phyloP scores from a whole-genome alignment of 92 coral and sea anemone species.

The Zoanthus sansibaricus region DNA sequence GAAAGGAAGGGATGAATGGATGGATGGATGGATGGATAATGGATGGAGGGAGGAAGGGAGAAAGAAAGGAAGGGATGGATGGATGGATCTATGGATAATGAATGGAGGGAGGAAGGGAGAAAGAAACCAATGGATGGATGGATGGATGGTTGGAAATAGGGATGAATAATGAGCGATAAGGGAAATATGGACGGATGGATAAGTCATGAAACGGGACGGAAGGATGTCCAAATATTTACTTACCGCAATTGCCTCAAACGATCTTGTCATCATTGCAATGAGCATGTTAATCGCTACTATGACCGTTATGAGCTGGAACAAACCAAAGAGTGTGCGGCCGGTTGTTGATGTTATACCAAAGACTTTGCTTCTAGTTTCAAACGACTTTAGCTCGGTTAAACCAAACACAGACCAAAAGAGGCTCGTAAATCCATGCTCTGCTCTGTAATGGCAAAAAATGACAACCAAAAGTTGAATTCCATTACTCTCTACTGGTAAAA shows the following conservation, averaged over 20 bases:
- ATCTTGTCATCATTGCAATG: conserved; percentile 90
- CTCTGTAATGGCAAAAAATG: conserved; percentile 40
- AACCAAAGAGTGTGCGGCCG: conserved; percentile 73
- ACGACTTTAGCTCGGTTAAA: conserved; percentile 72
- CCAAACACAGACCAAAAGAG: conserved; percentile 92
- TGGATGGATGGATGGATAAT: neutral
- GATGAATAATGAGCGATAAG: neutral
- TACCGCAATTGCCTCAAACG: conserved; percentile 83
- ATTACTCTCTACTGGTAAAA: no score
- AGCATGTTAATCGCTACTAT: conserved; percentile 89
- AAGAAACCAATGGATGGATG: neutral
- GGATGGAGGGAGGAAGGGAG: neutral
- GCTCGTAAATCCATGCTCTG: conserved; percentile 56
- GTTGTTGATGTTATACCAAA: conserved; percentile 76
- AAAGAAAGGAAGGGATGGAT: neutral
- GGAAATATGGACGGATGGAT: neutral
- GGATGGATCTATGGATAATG: no score
- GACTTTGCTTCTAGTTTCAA: conserved; percentile 69
- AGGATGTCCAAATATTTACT: neutral
- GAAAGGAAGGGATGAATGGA: no score
- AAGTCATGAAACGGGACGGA: neutral
- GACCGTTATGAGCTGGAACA: conserved; percentile 79
- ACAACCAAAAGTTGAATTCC: no score
- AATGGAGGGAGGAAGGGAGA: neutral
- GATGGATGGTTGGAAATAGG: neutral